Evolutionary conservation across 2,797 vertebrate species (phyloP).

Genomic region (Trichosurus vulpecula): DNA sequence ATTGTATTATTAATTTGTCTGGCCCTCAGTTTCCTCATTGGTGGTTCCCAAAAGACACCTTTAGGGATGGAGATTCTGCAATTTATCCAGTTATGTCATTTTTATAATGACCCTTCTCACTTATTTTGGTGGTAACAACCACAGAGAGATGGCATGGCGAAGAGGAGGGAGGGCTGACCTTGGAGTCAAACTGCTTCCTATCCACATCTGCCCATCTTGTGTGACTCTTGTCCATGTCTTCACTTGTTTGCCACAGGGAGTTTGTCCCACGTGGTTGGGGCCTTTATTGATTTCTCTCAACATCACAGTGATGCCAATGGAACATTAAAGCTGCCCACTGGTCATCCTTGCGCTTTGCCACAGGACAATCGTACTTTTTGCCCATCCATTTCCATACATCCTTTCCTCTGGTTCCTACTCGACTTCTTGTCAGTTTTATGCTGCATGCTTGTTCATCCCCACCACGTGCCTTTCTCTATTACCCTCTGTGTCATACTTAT

Average conservation of each 20-base stretch:
- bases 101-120: background rate
- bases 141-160: background rate
- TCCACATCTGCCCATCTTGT: background rate
- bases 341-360: background rate
- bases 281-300: background rate
- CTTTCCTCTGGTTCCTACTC: background rate
- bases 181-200: background rate
- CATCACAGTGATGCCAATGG: background rate
- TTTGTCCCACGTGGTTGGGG: background rate
- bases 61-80: background rate
- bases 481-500: background rate
- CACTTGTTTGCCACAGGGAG: background rate
- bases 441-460: background rate
- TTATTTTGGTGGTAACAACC: background rate
- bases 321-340: background rate
- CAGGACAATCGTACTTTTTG: background rate
- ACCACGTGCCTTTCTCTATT: background rate
- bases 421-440: background rate
- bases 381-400: background rate
- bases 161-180: background rate
- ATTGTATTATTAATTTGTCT: background rate
- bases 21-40: background rate
- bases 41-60: background rate
- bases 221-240: background rate
- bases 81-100: background rate